Evolutionary conservation across 2,797 vertebrate species (phyloP).

Genomic region (Macroramphosus scolopax): DNA sequence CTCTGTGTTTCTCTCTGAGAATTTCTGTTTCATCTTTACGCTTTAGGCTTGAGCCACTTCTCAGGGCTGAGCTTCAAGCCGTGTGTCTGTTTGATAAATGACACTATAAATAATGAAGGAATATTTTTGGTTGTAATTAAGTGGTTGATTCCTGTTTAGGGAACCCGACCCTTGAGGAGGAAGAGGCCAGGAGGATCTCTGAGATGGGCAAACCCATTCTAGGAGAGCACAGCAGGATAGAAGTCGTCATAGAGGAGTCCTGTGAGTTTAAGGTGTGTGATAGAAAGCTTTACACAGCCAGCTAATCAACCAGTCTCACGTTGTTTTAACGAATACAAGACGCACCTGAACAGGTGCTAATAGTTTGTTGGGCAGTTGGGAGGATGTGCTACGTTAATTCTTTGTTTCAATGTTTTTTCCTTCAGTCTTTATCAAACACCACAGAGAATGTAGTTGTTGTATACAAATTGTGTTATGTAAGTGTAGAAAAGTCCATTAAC

Average conservation of each 20-base stretch:
- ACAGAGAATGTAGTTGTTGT: not conserved
- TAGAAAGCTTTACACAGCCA: not conserved
- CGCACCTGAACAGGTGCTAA: too few species aligned
- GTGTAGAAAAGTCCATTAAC: conserved; percentile 21
- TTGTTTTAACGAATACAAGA: too few species aligned
- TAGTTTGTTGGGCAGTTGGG: not conserved
- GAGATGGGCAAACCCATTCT: conserved; percentile 90
- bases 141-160: conserved; percentile 44
- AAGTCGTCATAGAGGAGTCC: conserved; percentile 89
- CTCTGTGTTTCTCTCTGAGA: not conserved
- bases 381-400: not conserved
- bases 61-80: conserved; percentile 2
- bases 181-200: conserved; percentile 85
- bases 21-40: not conserved
- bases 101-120: not conserved
- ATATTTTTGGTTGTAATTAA: not conserved
- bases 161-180: conserved; percentile 77
- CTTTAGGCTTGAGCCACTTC: not conserved
- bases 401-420: not conserved
- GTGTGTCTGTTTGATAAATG: conserved; percentile 7
- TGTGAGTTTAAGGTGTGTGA: conserved; percentile 88
- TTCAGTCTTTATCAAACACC: not conserved
- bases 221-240: conserved; percentile 84
- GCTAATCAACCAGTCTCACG: too few species aligned
- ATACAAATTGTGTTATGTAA: not conserved